phyloP scores from a whole-genome alignment of 2,113 vertebrate species.

The Sisor rabdophorus region DNA sequence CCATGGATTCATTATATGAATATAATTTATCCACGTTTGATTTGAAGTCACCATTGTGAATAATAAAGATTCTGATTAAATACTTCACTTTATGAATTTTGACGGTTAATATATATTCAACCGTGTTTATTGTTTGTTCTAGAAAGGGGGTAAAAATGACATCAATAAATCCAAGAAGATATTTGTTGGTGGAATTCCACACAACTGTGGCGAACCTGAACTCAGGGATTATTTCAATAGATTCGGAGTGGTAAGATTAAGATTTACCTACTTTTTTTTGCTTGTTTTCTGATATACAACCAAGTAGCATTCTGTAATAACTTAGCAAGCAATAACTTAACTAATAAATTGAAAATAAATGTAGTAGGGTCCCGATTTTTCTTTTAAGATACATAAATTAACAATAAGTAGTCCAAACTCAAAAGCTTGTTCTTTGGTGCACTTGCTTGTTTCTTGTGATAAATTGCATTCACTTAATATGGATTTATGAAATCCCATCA shows the following conservation, averaged over 20 bases:
- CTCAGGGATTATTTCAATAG: conserved; percentile 99
- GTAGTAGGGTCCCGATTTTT: too few species aligned
- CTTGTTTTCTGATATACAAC: too few species aligned
- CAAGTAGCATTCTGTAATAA: too few species aligned
- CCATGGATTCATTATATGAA: background rate
- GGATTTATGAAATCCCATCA: too few species aligned
- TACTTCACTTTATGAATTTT: background rate
- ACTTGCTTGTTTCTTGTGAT: too few species aligned
- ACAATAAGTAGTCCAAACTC: too few species aligned
- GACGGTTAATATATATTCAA: background rate
- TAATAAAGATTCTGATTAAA: background rate
- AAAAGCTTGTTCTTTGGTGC: too few species aligned
- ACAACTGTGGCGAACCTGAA: conserved; percentile 98
- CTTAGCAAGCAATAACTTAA: too few species aligned
- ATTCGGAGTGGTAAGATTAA: conserved; percentile 96
- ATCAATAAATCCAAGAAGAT: conserved; percentile 99
- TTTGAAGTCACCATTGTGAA: background rate
- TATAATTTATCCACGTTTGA: background rate
- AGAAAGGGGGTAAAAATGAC: conserved; percentile 95
- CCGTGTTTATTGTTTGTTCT: conserved; percentile 58
- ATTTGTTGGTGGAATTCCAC: conserved; percentile 99
- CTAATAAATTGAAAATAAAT: too few species aligned
- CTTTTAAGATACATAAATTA: too few species aligned
- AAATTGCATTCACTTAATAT: too few species aligned
- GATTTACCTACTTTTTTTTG: conserved; percentile 1